These are phyloP conservation scores for Pangasius djambal DNA, from an alignment of 2,797 vertebrate species.

Conservation along the genomic window DNA sequence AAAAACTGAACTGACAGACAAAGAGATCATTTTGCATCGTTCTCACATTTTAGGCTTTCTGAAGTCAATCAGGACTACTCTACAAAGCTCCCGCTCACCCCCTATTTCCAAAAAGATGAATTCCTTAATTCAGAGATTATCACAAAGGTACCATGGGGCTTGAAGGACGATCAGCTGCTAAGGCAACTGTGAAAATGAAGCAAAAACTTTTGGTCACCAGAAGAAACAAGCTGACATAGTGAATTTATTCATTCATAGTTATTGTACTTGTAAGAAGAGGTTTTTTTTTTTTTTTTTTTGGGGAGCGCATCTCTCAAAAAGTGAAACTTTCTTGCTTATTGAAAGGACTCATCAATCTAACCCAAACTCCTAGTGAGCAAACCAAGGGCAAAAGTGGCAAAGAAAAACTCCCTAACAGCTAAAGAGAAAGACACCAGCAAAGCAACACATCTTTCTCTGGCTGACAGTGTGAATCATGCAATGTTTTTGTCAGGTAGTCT, in stretches of 20 bases:
- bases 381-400: neutral
- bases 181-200: constrained; percentile 2
- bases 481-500: neutral
- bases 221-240: neutral
- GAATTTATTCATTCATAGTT: constrained; percentile 6
- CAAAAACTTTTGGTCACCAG: neutral
- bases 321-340: constrained; percentile 3
- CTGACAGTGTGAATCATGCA: neutral
- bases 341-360: constrained; percentile 8
- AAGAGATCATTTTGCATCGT: constrained; percentile 46
- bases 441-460: neutral
- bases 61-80: constrained; percentile 46
- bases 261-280: neutral
- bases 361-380: constrained; percentile 10
- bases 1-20: constrained; percentile 46
- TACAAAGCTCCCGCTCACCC: constrained; percentile 38
- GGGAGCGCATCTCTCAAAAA: neutral
- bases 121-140: constrained; percentile 47
- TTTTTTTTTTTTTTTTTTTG: neutral
- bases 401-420: neutral
- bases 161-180: constrained; percentile 43
- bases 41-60: constrained; percentile 49
- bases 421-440: constrained; percentile 5
- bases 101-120: constrained; percentile 8
- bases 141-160: constrained; percentile 45